Evolutionary conservation across 53 echinoderm and acorn worm genomes (phyloP).

Genomic region (Stichopus horrens): DNA sequence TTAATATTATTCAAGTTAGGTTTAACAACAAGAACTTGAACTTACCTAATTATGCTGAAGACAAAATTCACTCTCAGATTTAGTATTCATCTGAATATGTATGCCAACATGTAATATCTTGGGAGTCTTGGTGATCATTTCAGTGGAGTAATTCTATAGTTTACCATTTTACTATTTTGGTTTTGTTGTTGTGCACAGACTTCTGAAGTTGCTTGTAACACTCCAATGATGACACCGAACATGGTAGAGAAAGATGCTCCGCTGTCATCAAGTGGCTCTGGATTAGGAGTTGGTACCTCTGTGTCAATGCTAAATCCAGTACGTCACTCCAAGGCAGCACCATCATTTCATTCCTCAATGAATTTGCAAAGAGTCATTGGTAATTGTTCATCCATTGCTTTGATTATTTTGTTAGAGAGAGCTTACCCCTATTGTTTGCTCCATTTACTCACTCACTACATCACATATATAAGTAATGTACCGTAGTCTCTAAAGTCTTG

Average conservation of each 20-base stretch:
- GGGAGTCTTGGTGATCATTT: neutral
- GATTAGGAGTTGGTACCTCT: constrained; percentile 48
- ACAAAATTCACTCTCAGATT: neutral
- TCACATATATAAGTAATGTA: no score
- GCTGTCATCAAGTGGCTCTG: constrained; percentile 16
- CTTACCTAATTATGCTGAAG: neutral
- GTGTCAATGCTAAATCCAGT: constrained; percentile 70
- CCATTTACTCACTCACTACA: neutral
- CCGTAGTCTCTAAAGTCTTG: no score
- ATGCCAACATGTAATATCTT: neutral
- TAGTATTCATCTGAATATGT: neutral
- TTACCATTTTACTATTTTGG: constrained; percentile 5
- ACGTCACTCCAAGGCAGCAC: constrained; percentile 58
- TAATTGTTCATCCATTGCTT: neutral
- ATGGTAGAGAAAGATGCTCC: constrained; percentile 56
- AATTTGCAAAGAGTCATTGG: constrained; percentile 41
- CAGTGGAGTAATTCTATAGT: neutral
- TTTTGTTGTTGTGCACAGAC: constrained; percentile 52
- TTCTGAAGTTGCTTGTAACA: constrained; percentile 71
- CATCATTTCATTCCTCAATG: constrained; percentile 49
- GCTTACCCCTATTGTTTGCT: neutral
- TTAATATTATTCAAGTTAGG: no score
- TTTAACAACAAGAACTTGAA: neutral
- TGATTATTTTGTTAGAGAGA: neutral
- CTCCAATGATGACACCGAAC: constrained; percentile 83